Base-by-base conservation (phyloP, 2,888 invertebrate genomes). In the Byasa hedistus region DNA sequence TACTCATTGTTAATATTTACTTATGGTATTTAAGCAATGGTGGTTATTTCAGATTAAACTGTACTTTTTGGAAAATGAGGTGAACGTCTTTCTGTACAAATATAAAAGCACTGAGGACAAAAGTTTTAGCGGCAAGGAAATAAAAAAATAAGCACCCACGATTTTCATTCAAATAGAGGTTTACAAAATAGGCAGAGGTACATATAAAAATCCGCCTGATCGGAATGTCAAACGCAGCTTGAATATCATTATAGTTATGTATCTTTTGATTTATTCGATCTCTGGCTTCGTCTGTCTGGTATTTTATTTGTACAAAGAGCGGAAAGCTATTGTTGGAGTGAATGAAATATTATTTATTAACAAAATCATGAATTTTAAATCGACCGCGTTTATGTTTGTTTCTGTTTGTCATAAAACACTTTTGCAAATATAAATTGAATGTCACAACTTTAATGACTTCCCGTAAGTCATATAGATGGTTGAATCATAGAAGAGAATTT, bases 291-390 rank as follows among this genome's bases (percentile, higher is more conserved):
- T 51, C 19, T 51, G n/a, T n/a, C 51, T 51, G 51, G 21, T 51
- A 21, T 21, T 51, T 8, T 21, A 51, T 51, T 51, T 51, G n/a
- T 51, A 21, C 51, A 51, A 51, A 51, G 51, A 21, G n/a, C 10
- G 51, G 10, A 51, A 51, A 51, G 51, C 19, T 51, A 21, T 51
- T 51, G 51, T 51, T 51, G 21, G 21, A 51, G n/a, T 51, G n/a
- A 51, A 51, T 51, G 21, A 51, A 51, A 21, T 51, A 51, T 51
- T 51, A 51, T 51, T n/a, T 51, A 51, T 21, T 51, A 51, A 51
- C 51, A 51, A 51, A n/a, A 0, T 21, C 51, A 51, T 51, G 51
- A 51, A 51, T 51, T 51, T 51, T 51, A n/a, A 21, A 51, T 21
- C n/a, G 15, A 21, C 51, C n/a, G 5, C n/a, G 10, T 51, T 51